Evolutionary conservation across 2,113 vertebrate genomes (phyloP), one percentile per base, ranked within the genome.

Genomic region (Plectropomus leopardus): DNA sequence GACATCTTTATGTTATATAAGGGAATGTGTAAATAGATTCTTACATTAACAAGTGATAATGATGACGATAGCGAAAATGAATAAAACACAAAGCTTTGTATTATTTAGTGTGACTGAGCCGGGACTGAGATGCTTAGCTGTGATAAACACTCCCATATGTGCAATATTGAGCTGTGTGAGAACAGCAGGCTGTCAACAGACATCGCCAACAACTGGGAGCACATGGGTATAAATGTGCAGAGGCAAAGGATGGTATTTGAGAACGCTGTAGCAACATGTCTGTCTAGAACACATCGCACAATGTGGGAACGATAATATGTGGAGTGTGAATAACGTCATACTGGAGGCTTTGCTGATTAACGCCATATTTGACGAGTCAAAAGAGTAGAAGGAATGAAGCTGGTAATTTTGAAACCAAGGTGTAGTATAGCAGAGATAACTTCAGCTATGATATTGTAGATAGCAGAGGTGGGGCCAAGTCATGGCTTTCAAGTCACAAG

Each of bases 111-210:
- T 45, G 87, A 83, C 78, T 75, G 76, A 83, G 34, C 53, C 53
- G 78, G 53, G 80, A 70, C 55, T 73, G 71, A 78, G 68, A 85
- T 64, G 42, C 76, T 79, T 70, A 76, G 77, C 84, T 86, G 86
- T 82, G 75, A 91, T 84, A 78, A 85, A 84, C 86, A 86, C 87
- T 82, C 81, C 48, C 60, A 73, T 81, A 87, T 65, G 85, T 85
- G 88, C 78, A 88, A 89, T 76, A 78, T 26, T 34, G 61, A 87
- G 77, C 66, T 60, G 59, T 21, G 88, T 84, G 87, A 76, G 40
- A 88, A 85, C 81, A 65, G 68, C 80, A 23, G 47, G 81, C 83
- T 82, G 86, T 80, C 74, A 76, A 73, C 71, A 75, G 40, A 75
- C 1, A 42, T n/a, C 15, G 82, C 26, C 15, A 58, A 73, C 61